These are phyloP conservation scores for Chelonoidis abingdonii DNA, from an alignment of 2,113 vertebrate species.

Conservation along the genomic window DNA sequence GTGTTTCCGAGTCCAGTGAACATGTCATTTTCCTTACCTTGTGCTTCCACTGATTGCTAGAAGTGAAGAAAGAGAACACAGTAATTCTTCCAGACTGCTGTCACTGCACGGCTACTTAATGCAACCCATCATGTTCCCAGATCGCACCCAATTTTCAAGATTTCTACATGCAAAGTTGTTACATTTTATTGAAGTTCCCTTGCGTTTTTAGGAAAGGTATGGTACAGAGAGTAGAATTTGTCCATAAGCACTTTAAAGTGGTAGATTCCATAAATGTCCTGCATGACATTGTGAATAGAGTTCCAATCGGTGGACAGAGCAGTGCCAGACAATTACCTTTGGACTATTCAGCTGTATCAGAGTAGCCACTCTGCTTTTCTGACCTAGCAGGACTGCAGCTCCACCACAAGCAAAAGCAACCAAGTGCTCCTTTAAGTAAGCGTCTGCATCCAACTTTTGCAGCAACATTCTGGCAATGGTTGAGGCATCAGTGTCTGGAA, in stretches of 20 bases:
- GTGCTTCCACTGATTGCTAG: too few species aligned
- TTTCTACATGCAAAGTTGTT: too few species aligned
- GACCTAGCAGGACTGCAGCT: neutral
- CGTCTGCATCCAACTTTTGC: neutral
- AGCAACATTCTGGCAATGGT: neutral
- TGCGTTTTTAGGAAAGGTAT: too few species aligned
- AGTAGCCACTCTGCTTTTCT: neutral
- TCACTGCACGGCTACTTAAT: too few species aligned
- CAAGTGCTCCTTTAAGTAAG: neutral
- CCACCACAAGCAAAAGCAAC: neutral
- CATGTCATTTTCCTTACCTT: too few species aligned
- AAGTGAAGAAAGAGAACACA: too few species aligned
- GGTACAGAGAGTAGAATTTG: too few species aligned
- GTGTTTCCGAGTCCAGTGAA: too few species aligned
- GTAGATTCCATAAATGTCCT: neutral
- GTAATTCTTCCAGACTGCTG: too few species aligned
- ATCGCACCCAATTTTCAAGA: too few species aligned
- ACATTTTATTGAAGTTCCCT: too few species aligned
- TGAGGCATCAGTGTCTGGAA: neutral
- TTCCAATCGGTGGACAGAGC: neutral
- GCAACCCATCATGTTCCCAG: too few species aligned
- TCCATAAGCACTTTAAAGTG: neutral
- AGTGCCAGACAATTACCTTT: neutral
- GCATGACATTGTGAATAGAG: neutral
- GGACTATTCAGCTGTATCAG: neutral